Percentiles rank a stretch among this genome's conserved stretches.
Conservation (phyloP, 2,113 vertebrate genomes). For the Elephas maximus region DNA sequence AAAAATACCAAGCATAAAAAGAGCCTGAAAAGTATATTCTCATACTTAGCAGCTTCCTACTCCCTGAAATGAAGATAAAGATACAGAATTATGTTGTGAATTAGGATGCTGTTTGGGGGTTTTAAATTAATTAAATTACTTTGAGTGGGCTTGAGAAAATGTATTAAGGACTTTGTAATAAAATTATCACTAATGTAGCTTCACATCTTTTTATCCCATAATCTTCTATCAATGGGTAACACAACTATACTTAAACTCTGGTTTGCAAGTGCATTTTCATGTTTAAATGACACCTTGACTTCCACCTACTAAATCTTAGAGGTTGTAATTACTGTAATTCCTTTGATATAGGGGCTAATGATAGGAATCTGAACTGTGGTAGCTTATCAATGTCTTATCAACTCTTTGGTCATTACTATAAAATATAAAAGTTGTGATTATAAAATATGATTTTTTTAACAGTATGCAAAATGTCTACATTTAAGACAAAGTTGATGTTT, state of each 20-base stretch:
- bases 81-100: neutral
- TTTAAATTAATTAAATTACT: constrained; percentile 32
- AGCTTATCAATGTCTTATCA: neutral
- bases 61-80: constrained; percentile 1
- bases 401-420: constrained; percentile 19
- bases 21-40: constrained; percentile 32
- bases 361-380: neutral
- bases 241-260: neutral
- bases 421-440: neutral
- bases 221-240: neutral
- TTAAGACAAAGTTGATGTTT: neutral
- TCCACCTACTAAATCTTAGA: constrained; percentile 23
- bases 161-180: constrained; percentile 33
- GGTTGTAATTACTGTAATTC: constrained; percentile 26
- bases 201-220: neutral
- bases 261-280: constrained; percentile 41
- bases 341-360: neutral
- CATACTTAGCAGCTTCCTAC: neutral
- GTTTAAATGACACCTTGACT: constrained; percentile 22
- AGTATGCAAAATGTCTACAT: neutral
- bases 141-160: constrained; percentile 12
- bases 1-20: constrained; percentile 47
- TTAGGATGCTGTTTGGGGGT: neutral
- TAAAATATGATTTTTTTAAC: constrained; percentile 35
- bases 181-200: neutral